phyloP scores from a whole-genome alignment of 2,888 invertebrate genomes.

The Melanotus villosus region DNA sequence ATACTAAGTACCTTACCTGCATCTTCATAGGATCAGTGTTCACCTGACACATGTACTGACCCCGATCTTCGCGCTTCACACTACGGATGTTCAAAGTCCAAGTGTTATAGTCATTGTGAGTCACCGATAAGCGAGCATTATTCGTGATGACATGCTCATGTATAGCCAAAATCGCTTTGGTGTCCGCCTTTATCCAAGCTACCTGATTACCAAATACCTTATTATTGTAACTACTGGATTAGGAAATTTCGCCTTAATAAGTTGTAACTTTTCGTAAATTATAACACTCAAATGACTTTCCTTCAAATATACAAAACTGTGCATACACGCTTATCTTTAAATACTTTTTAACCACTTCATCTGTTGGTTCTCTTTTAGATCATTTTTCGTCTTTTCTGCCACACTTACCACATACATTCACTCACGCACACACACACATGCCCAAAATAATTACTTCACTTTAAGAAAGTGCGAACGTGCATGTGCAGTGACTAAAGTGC shows the following conservation, averaged over 20 bases:
- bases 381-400: not conserved
- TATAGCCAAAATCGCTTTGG: constrained; percentile 93
- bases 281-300: too few relatives aligned
- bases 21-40: constrained; percentile 96
- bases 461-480: constrained; percentile 37
- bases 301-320: too few relatives aligned
- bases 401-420: not conserved
- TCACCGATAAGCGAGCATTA: constrained; percentile 90
- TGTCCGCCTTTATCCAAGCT: constrained; percentile 95
- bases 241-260: constrained; percentile 4
- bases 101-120: constrained; percentile 93
- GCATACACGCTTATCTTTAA: not conserved
- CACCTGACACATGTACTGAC: constrained; percentile 95
- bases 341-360: too few relatives aligned
- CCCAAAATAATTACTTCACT: not conserved
- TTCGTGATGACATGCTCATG: constrained; percentile 95
- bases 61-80: constrained; percentile 88
- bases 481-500: constrained; percentile 44
- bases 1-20: constrained; percentile 77
- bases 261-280: too few relatives aligned
- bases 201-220: constrained; percentile 73
- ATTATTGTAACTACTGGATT: constrained; percentile 24
- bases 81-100: constrained; percentile 92
- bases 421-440: not conserved
- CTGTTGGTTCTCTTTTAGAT: too few relatives aligned